These are phyloP conservation scores for Cydia fagiglandana DNA, from an alignment of 1,140 invertebrate genomes.

Conservation along the genomic window DNA sequence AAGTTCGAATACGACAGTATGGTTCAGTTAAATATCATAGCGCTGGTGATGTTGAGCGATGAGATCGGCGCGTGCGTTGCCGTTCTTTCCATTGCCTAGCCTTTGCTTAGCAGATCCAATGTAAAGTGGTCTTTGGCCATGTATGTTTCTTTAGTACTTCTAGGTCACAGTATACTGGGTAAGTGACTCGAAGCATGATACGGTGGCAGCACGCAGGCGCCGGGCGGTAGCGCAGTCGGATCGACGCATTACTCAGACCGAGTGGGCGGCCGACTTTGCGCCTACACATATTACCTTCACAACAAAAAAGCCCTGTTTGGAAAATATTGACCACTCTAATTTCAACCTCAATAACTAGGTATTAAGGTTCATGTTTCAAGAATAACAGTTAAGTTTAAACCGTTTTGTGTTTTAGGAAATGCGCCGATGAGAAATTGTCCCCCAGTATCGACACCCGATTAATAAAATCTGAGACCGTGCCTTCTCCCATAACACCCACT, in stretches of 20 bases:
- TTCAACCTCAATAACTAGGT: not conserved
- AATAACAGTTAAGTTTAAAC: not conserved
- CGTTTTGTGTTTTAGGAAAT: not conserved
- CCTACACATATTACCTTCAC: constrained; percentile 1
- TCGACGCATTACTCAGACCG: constrained; percentile 1
- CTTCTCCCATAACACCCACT: constrained; percentile 47
- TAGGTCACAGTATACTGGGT: not conserved
- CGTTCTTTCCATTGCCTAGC: not conserved
- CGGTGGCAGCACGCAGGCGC: not conserved
- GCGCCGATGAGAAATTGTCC: constrained; percentile 47
- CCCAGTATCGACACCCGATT: constrained; percentile 21
- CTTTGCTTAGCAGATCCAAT: not conserved
- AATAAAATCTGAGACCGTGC: constrained; percentile 34
- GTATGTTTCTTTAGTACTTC: not conserved
- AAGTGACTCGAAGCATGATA: not conserved
- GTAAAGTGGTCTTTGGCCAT: not conserved
- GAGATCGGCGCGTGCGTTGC: not conserved
- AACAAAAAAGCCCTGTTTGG: not conserved
- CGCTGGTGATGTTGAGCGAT: constrained; percentile 2
- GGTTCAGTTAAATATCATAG: not conserved
- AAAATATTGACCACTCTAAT: not conserved
- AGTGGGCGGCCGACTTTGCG: constrained; percentile 1
- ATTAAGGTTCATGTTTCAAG: not conserved
- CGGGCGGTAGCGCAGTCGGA: constrained; percentile 19
- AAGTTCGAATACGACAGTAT: no score